Base-by-base conservation (phyloP, 2,797 vertebrate species). In the Sebastes oblongus region DNA sequence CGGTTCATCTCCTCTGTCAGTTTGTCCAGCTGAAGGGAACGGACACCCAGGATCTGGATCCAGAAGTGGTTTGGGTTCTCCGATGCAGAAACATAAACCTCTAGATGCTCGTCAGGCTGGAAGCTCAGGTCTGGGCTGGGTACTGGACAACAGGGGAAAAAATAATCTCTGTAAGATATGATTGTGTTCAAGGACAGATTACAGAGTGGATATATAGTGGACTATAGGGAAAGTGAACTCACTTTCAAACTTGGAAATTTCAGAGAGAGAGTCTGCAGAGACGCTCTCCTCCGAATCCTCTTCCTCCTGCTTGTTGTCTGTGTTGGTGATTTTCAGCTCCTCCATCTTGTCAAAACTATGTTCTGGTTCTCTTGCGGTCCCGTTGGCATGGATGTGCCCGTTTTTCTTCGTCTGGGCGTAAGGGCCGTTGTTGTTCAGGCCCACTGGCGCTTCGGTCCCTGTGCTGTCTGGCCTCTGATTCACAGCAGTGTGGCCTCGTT, bases 41-140 rank as follows among this genome's bases (percentile, higher is more conserved):
- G 97, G 1, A 95, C 95, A 0, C 97, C 97, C 4, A 98, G 78
- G 77, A 98, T 97, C 89, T 99, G 98, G 80, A 99, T 96, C 98
- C 98, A 99, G 93, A 98, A 98, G 88, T 98, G 97, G 61, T 95
- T 92, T 1, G 98, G 98, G 85, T 95, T 96, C 75, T 97, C 97
- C 0, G 89, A 82, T 0, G 98, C 98, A 0, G 97, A 98, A 39
- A 99, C 96, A 0, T 96, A 98, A 27, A 98, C 97, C 34, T 99
- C 97, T 0, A 98, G 91, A 89, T 96, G 96, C 81, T 98, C 97
- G 1, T 97, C 97, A 0, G 96, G 96, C 13, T 95, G 96, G 91
- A 97, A 97, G 92, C 96, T 96, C 90, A 97, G 95, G 83, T 98
- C 97, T 0, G 97, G 97, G 88, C 97, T 98, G 82, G 97, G 96